Evolutionary conservation across 2,113 vertebrate species (phyloP).

Genomic region (Neopipo cinnamomea): DNA sequence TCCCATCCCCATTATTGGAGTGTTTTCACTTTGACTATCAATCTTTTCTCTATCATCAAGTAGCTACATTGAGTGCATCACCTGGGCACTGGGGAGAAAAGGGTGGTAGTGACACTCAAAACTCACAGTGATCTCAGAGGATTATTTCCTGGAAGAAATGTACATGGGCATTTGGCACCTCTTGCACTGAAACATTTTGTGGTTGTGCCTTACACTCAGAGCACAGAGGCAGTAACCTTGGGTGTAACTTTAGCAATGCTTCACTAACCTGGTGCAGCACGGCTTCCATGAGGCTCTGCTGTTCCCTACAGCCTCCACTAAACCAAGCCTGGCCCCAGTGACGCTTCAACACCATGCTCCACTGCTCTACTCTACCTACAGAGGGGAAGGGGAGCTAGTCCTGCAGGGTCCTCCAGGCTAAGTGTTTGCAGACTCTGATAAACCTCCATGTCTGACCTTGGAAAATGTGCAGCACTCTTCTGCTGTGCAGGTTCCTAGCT

Average conservation of each 20-base stretch:
- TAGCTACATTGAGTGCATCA: neutral
- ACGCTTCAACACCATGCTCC: neutral
- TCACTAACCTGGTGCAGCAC: fast-evolving
- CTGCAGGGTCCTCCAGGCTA: neutral
- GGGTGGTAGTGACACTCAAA: neutral
- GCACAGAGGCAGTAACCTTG: fast-evolving
- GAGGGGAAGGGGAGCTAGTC: neutral
- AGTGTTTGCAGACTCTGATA: neutral
- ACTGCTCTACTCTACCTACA: neutral
- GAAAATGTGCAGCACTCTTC: neutral
- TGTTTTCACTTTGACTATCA: neutral
- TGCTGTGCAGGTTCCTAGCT: neutral
- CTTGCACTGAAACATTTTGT: neutral
- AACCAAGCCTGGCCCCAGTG: neutral
- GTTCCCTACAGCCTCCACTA: fast-evolving
- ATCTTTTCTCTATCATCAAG: neutral
- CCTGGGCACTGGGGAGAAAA: neutral
- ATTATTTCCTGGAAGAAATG: neutral
- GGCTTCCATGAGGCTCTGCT: neutral
- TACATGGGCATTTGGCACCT: fast-evolving
- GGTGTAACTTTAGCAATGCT: neutral
- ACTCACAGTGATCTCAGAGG: neutral
- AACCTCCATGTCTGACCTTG: neutral
- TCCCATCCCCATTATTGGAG: neutral
- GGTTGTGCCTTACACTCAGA: neutral